These are phyloP conservation scores for Zingel zingel DNA, from an alignment of 2,113 vertebrate species.

Conservation along the genomic window DNA sequence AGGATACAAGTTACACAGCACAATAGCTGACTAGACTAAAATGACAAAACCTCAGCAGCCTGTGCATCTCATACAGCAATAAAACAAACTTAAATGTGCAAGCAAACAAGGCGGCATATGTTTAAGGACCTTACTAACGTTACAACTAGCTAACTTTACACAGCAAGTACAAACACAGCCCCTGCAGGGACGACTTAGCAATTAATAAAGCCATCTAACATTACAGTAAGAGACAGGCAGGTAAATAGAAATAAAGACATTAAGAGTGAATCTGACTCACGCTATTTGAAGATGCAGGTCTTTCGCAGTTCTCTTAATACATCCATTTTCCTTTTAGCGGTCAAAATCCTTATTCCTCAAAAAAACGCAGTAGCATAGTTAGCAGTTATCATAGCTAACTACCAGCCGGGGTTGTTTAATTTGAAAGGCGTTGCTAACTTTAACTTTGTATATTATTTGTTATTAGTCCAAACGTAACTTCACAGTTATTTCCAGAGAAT, in stretches of 20 bases:
- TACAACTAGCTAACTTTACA: background rate
- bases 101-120: background rate
- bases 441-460: background rate
- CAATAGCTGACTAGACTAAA: background rate
- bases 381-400: background rate
- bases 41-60: background rate
- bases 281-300: background rate
- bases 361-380: background rate
- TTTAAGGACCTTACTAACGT: background rate
- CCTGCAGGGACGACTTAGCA: background rate
- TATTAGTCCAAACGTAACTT: background rate
- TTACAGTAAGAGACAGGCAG: background rate
- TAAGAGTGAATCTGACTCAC: background rate
- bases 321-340: background rate
- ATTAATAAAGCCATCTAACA: background rate
- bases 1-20: background rate
- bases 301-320: background rate
- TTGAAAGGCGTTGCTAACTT: background rate
- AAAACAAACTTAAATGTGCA: background rate
- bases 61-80: background rate
- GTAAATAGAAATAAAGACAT: background rate
- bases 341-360: background rate
- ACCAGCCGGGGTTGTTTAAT: background rate
- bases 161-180: background rate
- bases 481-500: background rate